Evolutionary conservation across 2,113 vertebrate species (phyloP).

Genomic region (Otocyon megalotis): DNA sequence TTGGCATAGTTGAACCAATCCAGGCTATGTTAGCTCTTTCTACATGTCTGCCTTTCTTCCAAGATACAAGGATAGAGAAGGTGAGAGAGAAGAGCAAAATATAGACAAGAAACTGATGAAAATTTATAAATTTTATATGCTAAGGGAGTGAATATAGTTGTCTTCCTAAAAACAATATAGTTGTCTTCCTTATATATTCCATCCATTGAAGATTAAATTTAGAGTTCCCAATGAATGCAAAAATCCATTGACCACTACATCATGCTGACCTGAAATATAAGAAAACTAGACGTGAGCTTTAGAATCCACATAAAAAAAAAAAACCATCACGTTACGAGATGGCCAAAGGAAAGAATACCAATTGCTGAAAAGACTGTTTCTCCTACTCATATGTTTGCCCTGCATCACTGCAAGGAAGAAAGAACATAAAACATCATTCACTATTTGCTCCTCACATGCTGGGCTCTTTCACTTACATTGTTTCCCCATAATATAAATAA

Average conservation of each 20-base stretch:
- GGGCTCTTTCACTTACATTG: neutral
- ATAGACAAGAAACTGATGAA: neutral
- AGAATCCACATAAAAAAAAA: neutral
- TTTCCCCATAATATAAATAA: neutral
- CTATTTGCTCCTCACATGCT: neutral
- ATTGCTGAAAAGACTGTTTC: neutral
- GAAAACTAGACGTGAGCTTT: neutral
- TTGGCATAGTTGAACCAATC: neutral
- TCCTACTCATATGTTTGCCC: neutral
- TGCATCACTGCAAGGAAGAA: neutral
- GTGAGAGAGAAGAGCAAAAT: neutral
- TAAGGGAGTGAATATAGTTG: neutral
- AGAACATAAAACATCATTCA: neutral
- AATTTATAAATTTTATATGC: neutral
- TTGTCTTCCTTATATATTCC: neutral
- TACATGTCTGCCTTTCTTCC: neutral
- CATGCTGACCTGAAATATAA: neutral
- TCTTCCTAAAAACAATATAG: conserved; percentile 24
- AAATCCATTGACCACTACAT: neutral
- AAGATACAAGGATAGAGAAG: neutral
- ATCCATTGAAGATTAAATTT: conserved; percentile 3
- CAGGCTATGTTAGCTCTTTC: neutral
- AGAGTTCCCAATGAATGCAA: neutral
- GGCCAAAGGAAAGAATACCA: neutral
- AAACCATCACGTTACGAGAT: neutral